Conservation (phyloP, 64 coral and sea anemone species). For the Stylophora pistillata region DNA sequence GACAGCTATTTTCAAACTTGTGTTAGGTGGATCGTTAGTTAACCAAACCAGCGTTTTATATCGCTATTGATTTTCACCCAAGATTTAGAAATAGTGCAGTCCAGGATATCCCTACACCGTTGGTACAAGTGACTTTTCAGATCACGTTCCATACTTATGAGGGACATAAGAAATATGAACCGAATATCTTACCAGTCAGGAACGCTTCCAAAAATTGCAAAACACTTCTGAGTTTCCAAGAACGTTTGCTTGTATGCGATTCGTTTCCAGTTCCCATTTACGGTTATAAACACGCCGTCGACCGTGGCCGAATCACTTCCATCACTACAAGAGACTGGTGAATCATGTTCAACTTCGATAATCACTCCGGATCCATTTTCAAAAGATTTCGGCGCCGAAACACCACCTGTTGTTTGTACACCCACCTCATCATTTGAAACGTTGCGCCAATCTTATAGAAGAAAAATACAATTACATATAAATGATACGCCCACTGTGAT, state of each 20-base stretch:
- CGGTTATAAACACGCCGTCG: neutral
- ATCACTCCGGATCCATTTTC: neutral
- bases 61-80: too few relatives aligned
- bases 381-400: neutral
- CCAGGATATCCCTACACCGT: too few relatives aligned
- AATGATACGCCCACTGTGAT: too few relatives aligned
- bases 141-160: too few relatives aligned
- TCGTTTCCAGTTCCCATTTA: neutral
- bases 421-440: neutral
- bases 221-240: neutral
- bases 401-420: neutral
- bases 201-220: conserved; percentile 6
- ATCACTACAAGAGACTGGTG: neutral
- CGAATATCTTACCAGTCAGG: neutral
- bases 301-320: neutral
- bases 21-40: too few relatives aligned
- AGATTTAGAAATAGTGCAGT: too few relatives aligned
- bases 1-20: too few relatives aligned
- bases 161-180: too few relatives aligned
- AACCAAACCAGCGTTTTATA: too few relatives aligned
- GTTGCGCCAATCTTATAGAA: too few relatives aligned
- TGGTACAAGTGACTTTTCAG: too few relatives aligned
- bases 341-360: neutral
- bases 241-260: neutral
- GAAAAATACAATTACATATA: too few relatives aligned